Conservation (phyloP, 2,888 invertebrate genomes). For the Leptothorax acervorum region DNA sequence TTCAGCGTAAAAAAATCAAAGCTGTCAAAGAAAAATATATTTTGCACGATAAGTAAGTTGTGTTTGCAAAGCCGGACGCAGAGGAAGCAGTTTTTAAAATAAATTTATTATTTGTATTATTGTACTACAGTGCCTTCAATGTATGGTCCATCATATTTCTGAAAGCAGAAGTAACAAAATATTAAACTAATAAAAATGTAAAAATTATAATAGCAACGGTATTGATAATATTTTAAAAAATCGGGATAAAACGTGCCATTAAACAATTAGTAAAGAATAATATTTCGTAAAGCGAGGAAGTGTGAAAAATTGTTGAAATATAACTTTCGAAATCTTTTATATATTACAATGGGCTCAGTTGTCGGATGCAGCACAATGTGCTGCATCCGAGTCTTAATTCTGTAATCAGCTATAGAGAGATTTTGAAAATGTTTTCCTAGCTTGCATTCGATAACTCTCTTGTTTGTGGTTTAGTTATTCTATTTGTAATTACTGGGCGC, state of each 20-base stretch:
- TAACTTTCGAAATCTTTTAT: too few relatives aligned
- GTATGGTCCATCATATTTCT: background rate
- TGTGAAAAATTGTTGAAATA: too few relatives aligned
- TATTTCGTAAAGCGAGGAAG: background rate
- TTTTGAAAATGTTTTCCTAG: too few relatives aligned
- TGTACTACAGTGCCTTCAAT: background rate
- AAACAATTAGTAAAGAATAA: background rate
- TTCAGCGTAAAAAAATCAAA: background rate
- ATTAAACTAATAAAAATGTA: background rate
- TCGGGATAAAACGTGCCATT: background rate
- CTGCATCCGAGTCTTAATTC: too few relatives aligned
- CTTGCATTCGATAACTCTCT: too few relatives aligned
- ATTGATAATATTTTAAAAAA: background rate
- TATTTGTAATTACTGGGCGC: too few relatives aligned
- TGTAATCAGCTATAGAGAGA: too few relatives aligned
- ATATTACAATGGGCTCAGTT: too few relatives aligned
- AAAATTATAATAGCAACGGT: background rate
- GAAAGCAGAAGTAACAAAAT: background rate
- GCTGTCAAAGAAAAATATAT: background rate
- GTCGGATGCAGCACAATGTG: too few relatives aligned
- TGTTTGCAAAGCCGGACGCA: too few relatives aligned
- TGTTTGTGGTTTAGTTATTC: too few relatives aligned
- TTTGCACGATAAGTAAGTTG: background rate
- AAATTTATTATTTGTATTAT: background rate
- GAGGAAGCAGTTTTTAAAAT: background rate